A percentile compares a stretch with the other conserved stretches of the same genome.
Conservation (phyloP, 2,888 invertebrate species). For the Limenitis camilla region DNA sequence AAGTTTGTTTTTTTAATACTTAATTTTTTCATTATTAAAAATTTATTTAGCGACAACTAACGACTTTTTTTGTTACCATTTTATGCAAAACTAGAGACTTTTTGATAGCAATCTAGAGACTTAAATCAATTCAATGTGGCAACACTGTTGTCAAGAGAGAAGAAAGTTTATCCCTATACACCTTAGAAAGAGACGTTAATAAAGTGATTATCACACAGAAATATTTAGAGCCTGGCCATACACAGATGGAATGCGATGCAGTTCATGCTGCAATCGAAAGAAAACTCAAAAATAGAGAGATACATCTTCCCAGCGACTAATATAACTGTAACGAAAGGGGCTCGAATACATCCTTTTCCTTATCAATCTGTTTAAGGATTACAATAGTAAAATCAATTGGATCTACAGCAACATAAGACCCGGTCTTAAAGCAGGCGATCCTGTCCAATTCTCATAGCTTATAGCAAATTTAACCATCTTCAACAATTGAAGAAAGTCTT, state of each 20-base stretch:
- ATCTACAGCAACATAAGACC: conserved; percentile 3
- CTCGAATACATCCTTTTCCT: conserved; percentile 4
- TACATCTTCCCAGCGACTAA: conserved; percentile 14
- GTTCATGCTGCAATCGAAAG: conserved; percentile 12
- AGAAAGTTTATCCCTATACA: no score
- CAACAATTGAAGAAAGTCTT: conserved; percentile 1
- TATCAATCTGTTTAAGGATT: conserved; percentile 2
- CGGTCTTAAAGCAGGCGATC: conserved; percentile 2
- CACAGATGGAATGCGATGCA: no score
- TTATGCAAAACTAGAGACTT: no score
- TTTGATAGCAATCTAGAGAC: no score
- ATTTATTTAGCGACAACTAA: no score
- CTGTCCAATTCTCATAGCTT: conserved; percentile 3
- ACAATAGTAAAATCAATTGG: conserved; percentile 8
- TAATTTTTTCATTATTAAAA: no score
- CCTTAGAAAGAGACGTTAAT: no score
- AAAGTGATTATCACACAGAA: conserved; percentile 1
- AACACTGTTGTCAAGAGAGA: no score
- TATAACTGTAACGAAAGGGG: conserved; percentile 5
- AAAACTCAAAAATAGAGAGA: conserved; percentile 11
- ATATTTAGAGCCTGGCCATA: conserved; percentile 1
- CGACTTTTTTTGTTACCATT: no score
- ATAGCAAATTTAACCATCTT: conserved; percentile 1
- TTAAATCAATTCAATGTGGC: no score
- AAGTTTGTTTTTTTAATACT: no score